A percentile compares a stretch with the other conserved stretches of the same genome.
Conservation (phyloP, 2,888 invertebrate genomes). For the Conus canariensis region DNA sequence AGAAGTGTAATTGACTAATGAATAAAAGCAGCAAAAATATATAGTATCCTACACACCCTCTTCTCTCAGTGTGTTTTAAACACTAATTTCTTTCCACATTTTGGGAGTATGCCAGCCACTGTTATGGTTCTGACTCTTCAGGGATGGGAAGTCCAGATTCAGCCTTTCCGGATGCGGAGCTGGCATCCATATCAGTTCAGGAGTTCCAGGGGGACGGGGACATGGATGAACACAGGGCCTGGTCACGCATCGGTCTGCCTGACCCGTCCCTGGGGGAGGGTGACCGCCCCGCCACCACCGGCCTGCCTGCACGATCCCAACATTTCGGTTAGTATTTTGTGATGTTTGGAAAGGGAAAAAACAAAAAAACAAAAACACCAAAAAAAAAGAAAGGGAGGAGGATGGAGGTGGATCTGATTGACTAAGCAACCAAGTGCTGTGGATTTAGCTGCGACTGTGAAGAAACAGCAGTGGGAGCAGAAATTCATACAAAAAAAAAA, state of each 20-base stretch:
- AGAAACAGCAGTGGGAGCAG: no score
- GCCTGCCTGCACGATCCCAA: not conserved
- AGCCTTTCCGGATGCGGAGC: constrained; percentile 13
- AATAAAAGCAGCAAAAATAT: not conserved
- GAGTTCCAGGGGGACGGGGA: not conserved
- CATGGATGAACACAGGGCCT: constrained; percentile 30
- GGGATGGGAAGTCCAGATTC: constrained; percentile 31
- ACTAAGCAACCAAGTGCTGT: no score
- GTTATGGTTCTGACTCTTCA: not conserved
- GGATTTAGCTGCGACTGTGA: no score
- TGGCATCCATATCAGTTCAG: not conserved
- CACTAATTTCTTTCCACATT: not conserved
- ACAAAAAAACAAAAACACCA: no score
- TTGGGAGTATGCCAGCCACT: no score
- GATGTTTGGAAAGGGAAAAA: not conserved
- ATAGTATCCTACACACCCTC: no score
- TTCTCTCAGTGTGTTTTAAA: no score
- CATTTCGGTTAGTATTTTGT: not conserved
- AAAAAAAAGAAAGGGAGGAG: no score
- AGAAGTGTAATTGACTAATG: not conserved
- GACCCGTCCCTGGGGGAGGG: not conserved
- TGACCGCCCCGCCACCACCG: constrained; percentile 12
- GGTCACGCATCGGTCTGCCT: constrained; percentile 35
- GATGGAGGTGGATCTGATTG: no score
- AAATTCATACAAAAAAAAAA: no score